phyloP scores from a whole-genome alignment of 2,113 vertebrate species.

The Zosterops lateralis region DNA sequence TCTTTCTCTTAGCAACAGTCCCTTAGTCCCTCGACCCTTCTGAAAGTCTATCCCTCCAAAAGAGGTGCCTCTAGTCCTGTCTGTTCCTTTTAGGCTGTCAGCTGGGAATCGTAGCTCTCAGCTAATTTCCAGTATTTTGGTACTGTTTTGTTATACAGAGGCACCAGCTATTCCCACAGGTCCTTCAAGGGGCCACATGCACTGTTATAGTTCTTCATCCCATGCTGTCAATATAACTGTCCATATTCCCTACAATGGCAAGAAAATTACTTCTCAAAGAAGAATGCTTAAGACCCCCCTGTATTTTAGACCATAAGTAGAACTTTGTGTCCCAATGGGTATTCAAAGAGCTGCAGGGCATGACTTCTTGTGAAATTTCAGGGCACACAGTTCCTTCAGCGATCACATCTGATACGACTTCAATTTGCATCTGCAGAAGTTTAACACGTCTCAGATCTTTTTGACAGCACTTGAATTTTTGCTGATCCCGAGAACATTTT shows the following conservation, averaged over 20 bases:
- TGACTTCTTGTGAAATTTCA: neutral
- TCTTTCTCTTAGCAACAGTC: slow-evolving; percentile 37
- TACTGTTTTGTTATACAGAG: slow-evolving; percentile 1
- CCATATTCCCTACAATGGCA: neutral
- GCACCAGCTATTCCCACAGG: slow-evolving; percentile 48
- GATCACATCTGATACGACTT: neutral
- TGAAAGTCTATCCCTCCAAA: slow-evolving; percentile 38
- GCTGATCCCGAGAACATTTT: slow-evolving; percentile 33
- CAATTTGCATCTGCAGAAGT: slow-evolving; percentile 2
- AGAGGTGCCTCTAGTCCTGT: slow-evolving; percentile 52
- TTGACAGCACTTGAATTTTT: slow-evolving; percentile 20
- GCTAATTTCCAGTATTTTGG: slow-evolving; percentile 63
- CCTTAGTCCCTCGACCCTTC: neutral
- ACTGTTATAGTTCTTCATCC: neutral
- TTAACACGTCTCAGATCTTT: slow-evolving; percentile 45
- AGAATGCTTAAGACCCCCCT: neutral
- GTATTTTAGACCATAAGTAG: neutral
- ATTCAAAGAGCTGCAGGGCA: neutral
- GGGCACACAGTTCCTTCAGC: neutral
- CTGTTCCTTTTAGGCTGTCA: slow-evolving; percentile 30
- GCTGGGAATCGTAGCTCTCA: slow-evolving; percentile 32
- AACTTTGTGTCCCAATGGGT: neutral
- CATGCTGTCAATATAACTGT: neutral
- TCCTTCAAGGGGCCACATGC: slow-evolving; percentile 18
- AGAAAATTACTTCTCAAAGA: slow-evolving; percentile 23